phyloP scores from a whole-genome alignment of 2,888 invertebrate species.

The Philopedon plagiatum region DNA sequence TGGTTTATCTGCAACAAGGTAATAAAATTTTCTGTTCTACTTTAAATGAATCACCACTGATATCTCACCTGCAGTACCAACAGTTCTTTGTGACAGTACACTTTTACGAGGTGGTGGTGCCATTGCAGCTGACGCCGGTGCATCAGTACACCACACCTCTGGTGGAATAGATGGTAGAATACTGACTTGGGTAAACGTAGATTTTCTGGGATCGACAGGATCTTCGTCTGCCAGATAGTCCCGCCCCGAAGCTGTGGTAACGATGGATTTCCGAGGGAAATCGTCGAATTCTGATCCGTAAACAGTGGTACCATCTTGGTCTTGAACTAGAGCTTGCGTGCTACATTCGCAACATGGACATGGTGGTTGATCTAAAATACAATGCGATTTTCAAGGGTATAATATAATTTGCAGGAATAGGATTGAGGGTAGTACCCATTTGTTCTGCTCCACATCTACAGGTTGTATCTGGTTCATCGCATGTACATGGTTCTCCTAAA shows the following conservation, averaged over 20 bases:
- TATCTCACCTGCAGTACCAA: neutral
- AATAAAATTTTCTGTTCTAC: too few species aligned
- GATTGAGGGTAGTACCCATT: slow-evolving; percentile 7
- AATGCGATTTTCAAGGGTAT: neutral
- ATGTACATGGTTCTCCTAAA: slow-evolving; percentile 37
- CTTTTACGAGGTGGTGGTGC: neutral
- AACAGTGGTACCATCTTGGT: neutral
- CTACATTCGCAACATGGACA: slow-evolving; percentile 43
- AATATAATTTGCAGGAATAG: neutral
- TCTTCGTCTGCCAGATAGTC: slow-evolving; percentile 19
- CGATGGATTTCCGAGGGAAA: neutral
- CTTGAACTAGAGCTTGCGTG: slow-evolving; percentile 5
- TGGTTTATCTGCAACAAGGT: neutral
- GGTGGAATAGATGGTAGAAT: neutral
- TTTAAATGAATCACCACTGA: too few species aligned
- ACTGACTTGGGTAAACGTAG: slow-evolving; percentile 15
- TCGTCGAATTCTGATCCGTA: neutral
- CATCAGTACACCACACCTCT: slow-evolving; percentile 25
- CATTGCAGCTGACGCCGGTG: neutral
- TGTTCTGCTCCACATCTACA: slow-evolving; percentile 21
- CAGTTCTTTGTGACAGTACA: neutral
- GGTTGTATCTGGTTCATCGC: slow-evolving; percentile 20
- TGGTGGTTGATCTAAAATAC: slow-evolving; percentile 21
- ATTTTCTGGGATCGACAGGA: slow-evolving; percentile 14
- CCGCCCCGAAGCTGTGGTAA: slow-evolving; percentile 14